Conservation (phyloP, 2,113 vertebrate species). For the Prietella phreatophila region DNA sequence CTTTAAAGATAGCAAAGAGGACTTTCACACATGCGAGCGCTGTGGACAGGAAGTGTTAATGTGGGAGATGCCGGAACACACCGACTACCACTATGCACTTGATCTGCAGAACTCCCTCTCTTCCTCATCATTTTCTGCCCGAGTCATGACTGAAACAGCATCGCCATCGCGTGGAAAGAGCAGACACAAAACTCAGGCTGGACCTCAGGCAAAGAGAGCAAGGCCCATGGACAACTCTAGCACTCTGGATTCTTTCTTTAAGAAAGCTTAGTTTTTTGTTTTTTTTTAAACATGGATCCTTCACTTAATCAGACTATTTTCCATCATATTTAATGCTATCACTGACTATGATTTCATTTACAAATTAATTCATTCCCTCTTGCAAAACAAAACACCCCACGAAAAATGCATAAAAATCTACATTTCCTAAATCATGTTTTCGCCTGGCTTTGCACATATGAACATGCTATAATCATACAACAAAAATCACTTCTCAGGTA, state of each 20-base stretch:
- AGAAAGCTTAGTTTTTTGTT: conserved; percentile 64
- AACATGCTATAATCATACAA: not conserved
- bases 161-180: conserved; percentile 69
- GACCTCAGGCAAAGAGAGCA: conserved; percentile 73
- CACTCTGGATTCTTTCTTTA: conserved; percentile 89
- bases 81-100: conserved; percentile 90
- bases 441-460: not conserved
- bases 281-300: not conserved
- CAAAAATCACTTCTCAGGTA: not conserved
- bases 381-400: too few relatives aligned
- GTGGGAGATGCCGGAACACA: conserved; percentile 93
- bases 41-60: conserved; percentile 78
- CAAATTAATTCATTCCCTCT: too few relatives aligned
- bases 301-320: not conserved
- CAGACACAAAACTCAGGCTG: conserved; percentile 67
- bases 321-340: not conserved
- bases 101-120: conserved; percentile 85
- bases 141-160: conserved; percentile 39
- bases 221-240: conserved; percentile 63
- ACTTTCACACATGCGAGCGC: conserved; percentile 80
- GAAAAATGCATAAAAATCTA: not conserved
- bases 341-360: too few relatives aligned
- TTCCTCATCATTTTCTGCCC: not conserved
- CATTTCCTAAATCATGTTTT: not conserved
- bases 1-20: conserved; percentile 59